Conservation (phyloP, 2,888 invertebrate genomes). For the Ernsta delagoae region DNA sequence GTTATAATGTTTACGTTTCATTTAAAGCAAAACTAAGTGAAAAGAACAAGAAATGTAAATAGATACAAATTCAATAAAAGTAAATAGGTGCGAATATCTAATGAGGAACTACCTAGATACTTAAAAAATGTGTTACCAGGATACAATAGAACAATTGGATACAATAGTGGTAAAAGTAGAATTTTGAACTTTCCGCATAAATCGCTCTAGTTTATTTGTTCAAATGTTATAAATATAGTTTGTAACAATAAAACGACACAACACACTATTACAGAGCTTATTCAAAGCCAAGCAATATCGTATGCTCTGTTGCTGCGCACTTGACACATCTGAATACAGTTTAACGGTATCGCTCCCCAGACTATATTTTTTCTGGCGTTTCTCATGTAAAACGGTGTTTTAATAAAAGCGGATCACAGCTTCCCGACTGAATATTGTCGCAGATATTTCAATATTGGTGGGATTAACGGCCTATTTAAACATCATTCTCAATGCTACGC, state of each 20-base stretch:
- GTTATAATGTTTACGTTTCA: neutral
- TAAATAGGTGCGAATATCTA: too few relatives aligned
- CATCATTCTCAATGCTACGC: slow-evolving; percentile 72
- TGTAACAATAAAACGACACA: slow-evolving; percentile 12
- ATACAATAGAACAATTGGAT: too few relatives aligned
- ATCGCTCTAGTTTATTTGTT: neutral
- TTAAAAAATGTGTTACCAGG: too few relatives aligned
- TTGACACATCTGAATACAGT: slow-evolving; percentile 37
- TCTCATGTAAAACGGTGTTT: slow-evolving; percentile 71
- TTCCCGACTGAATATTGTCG: slow-evolving; percentile 79
- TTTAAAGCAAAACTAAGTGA: neutral
- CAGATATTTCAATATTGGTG: slow-evolving; percentile 84
- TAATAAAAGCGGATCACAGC: slow-evolving; percentile 81
- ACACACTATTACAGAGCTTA: slow-evolving; percentile 12
- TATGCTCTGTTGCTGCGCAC: slow-evolving; percentile 31
- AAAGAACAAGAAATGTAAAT: neutral
- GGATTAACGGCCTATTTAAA: slow-evolving; percentile 83
- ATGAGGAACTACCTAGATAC: too few relatives aligned
- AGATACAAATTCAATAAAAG: too few relatives aligned
- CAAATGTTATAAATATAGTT: neutral
- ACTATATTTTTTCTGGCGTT: slow-evolving; percentile 66
- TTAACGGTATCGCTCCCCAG: slow-evolving; percentile 43
- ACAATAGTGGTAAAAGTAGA: too few relatives aligned
- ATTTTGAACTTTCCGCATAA: too few relatives aligned
- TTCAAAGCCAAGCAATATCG: slow-evolving; percentile 30